Base-by-base conservation (phyloP, 1,140 invertebrate species). In the Octopus sinensis region DNA sequence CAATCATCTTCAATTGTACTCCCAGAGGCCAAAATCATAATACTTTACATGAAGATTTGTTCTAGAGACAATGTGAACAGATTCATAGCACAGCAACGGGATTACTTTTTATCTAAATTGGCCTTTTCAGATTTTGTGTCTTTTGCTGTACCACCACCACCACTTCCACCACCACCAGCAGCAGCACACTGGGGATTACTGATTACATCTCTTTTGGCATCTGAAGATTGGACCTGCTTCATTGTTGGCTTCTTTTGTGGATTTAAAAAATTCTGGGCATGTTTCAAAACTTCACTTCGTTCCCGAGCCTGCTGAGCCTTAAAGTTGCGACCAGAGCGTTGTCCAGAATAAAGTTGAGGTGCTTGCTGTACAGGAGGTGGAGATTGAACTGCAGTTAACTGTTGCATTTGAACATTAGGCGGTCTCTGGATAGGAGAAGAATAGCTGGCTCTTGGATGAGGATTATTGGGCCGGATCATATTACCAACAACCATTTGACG, bases 381-480 rank as follows among this genome's bases (percentile, higher is more conserved):
- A 79, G 43, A 54, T 43, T n/a, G 54, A n/a, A 52, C 6, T 23
- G 43, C 43, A 17, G 76, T 52, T 43, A 51, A 13, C 6, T 12
- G 6, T 43, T 77, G 30, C 17, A 78, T 78, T 53, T 83, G 82
- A 23, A 80, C 62, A 51, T 54, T 78, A 0, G 82, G 84, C 79
- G 87, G 87, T 76, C 87, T 83, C 81, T 88, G 87, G 51, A 88
- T 88, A 23, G 87, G 86, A 76, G 85, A 84, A 10, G 87, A 86
- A 82, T 86, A 87, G 43, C 82, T 56, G 76, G 80, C 81, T 77
- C 82, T 82, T 56, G 82, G 82, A 43, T 83, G 84, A 12, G 85
- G 82, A 17, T 82, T 80, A 80, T 79, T 84, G 23, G 83, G 79
- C 71, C 86, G 81, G 12, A 85, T 52, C 78, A 84, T 84, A 73